Evolutionary conservation across 2,888 invertebrate species (phyloP).

Genomic region (Heteropelma amictum): DNA sequence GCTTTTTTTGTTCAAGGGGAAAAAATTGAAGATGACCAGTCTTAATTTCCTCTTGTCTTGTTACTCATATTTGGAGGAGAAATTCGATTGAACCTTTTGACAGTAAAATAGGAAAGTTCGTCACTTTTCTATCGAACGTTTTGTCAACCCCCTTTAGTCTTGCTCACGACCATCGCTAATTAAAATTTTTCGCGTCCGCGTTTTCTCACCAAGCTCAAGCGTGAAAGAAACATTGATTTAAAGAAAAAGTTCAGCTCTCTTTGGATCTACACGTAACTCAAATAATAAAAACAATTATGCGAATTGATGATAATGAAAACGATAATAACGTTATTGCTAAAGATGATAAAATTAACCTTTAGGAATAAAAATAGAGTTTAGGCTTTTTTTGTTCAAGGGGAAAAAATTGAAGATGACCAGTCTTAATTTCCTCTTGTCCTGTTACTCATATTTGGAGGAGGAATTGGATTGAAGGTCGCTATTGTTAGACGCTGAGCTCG

Average conservation of each 20-base stretch:
- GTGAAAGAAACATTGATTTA: not conserved
- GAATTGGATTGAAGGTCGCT: constrained; percentile 18
- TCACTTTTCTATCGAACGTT: not conserved
- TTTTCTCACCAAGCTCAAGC: not conserved
- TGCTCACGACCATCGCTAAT: not conserved
- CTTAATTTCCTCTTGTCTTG: not conserved
- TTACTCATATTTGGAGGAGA: not conserved
- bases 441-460: not conserved
- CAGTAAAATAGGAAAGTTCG: not conserved
- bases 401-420: not conserved
- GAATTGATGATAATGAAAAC: too few relatives aligned
- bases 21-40: not conserved
- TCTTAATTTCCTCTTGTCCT: not conserved
- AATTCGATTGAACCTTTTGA: not conserved
- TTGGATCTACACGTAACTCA: too few relatives aligned
- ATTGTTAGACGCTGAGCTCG: not conserved
- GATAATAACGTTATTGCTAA: too few relatives aligned
- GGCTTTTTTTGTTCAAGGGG: too few relatives aligned
- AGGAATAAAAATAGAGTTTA: too few relatives aligned
- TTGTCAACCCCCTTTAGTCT: not conserved
- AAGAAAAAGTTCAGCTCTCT: not conserved
- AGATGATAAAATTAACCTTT: too few relatives aligned
- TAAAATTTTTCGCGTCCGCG: not conserved
- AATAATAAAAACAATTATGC: too few relatives aligned
- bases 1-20: too few relatives aligned